Evolutionary conservation across 2,113 vertebrate species (phyloP), one percentile per base, ranked within the genome.

Genomic region (Tricholaema leucomelas): DNA sequence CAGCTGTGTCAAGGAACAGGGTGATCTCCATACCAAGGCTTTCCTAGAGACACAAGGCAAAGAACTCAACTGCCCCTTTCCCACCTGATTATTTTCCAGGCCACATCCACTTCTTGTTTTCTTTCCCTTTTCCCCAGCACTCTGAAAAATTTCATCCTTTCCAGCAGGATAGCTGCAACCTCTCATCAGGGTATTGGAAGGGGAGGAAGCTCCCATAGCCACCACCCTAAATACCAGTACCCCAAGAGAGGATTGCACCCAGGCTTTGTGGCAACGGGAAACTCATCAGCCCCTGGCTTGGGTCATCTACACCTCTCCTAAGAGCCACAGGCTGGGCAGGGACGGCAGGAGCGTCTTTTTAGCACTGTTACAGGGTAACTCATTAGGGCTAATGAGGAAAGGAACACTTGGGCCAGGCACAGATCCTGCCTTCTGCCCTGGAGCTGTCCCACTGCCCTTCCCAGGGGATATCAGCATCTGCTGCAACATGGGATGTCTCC

Each of bases 401-500:
- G n/a, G 61, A 69, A 38, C 1, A 1, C 38, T 13, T 35, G 81
- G 63, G 30, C 5, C 65, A 52, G 24, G 12, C 4, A 20, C 28
- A 50, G 67, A 15, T 12, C 36, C 40, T 78, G 65, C 18, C 52
- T 61, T 8, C 5, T 12, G 13, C 6, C 4, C 11, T 25, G 64
- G 54, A 0, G 1, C 28, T 25, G 71, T 28, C 7, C 30, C 46
- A 6, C 38, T 48, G 56, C 21, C 52, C 5, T 7, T 35, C 13
- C 38, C 44, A 7, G 59, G 8, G 12, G 48, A 50, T 24, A 50
- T 13, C 48, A 50, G 48, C 48, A 50, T 50, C 48, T 50, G 30
- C 23, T 0, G 0, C 40, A 74, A 31, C 1, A 0, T 21, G 18
- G 38, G 10, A 4, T 9, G 1, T 56, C 25, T 46, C 40, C 54